Conservation (phyloP, 2,113 vertebrate species). For the Paracanthobrama guichenoti region DNA sequence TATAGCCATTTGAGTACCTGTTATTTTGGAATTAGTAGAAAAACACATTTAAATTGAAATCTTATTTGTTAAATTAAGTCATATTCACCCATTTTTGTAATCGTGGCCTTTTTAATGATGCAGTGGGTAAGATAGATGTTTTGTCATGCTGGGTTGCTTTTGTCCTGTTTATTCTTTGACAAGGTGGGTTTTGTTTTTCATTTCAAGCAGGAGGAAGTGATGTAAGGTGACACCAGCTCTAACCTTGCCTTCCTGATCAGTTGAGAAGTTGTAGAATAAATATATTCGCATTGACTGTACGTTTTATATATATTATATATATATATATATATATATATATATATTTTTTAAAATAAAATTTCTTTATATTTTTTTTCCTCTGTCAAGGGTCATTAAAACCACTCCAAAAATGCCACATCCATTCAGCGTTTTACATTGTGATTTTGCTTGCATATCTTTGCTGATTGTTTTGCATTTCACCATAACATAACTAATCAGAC, state of each 20-base stretch:
- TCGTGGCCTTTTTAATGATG: conserved; percentile 18
- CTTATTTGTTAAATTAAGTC: background rate
- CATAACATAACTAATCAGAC: background rate
- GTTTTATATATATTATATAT: background rate
- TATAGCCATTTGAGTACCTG: background rate
- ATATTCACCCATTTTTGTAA: background rate
- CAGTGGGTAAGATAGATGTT: conserved; percentile 12
- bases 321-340: conserved; percentile 1
- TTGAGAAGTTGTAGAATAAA: background rate
- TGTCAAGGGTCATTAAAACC: conserved; percentile 20
- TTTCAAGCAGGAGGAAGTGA: conserved; percentile 6
- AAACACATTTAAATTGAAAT: background rate
- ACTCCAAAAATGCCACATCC: conserved; percentile 28
- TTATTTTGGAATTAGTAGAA: background rate
- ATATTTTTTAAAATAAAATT: background rate
- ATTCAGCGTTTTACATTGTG: background rate
- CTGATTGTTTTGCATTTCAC: background rate
- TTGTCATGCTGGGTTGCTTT: conserved; percentile 12
- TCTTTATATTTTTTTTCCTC: background rate
- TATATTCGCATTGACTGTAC: background rate
- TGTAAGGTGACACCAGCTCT: conserved; percentile 20
- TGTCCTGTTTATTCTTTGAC: background rate
- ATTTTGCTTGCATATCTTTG: background rate
- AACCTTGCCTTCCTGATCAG: background rate
- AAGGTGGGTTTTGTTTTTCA: background rate